Base-by-base conservation (phyloP, 2,888 invertebrate genomes). In the Protodeltote pygarga region DNA sequence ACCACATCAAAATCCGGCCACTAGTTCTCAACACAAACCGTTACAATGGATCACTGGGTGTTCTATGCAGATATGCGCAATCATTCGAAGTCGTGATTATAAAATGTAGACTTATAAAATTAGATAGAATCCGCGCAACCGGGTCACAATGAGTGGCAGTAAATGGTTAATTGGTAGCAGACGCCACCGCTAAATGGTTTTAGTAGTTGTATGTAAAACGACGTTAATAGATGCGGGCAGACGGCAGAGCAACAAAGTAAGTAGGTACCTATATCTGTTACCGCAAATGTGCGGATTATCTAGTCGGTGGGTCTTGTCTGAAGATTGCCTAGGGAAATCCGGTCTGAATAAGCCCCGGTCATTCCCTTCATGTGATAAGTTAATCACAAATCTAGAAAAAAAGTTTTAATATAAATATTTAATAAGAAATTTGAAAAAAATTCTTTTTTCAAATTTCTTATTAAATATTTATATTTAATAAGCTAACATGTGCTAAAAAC, bases 101-200 rank as follows among this genome's bases (percentile, higher is more conserved):
- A 37, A 53, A 61, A 32, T 45, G 49, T 59, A 44, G 50, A 48
- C n/a, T n/a, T n/a, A n/a, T n/a, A n/a, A 57, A 57, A 58, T 70
- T 73, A 70, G 59, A 63, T 55, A 65, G 69, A 72, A 73, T 75
- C 65, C 51, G 51, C 54, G 62, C 66, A 82, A 78, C 58, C 72
- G 65, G 79, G 78, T 78, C 81, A 79, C 65, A 65, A 55, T 66
- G 73, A 81, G 79, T 80, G 78, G 73, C 70, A 76, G 74, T 80
- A 71, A 81, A 79, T 76, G 67, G 68, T 75, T 82, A 79, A 81
- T 81, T 78, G 78, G 65, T 60, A 48, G 50, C 68, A 76, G 76
- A 75, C 80, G 80, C 74, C 77, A 70, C 55, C 53, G 38, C 47
- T 66, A 75, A 75, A 79, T 77, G 64, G 63, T 65, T 68, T 63